These are phyloP conservation scores for Grallaria varia DNA, from an alignment of 2,113 vertebrate genomes.

Conservation along the genomic window DNA sequence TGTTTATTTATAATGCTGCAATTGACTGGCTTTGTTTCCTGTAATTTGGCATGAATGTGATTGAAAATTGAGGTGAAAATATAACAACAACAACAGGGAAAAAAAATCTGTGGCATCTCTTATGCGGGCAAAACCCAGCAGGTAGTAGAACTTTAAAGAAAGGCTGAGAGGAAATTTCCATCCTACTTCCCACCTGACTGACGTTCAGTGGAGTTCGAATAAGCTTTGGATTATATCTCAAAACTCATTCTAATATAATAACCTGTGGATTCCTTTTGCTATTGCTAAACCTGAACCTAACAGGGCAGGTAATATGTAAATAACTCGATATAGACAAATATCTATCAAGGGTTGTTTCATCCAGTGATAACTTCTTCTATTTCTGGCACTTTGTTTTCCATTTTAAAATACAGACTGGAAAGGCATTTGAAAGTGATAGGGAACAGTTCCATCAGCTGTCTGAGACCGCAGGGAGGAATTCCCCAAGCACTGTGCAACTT, in stretches of 20 bases:
- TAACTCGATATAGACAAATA: neutral
- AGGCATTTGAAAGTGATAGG: neutral
- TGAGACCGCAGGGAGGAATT: conserved; percentile 22
- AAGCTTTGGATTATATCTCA: neutral
- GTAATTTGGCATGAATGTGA: neutral
- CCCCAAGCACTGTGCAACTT: neutral
- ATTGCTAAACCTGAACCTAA: neutral
- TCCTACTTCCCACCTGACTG: neutral
- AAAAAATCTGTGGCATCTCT: neutral
- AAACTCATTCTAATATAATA: neutral
- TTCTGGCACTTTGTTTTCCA: neutral
- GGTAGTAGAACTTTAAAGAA: neutral
- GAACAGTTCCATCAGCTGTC: conserved; percentile 1
- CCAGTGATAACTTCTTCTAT: neutral
- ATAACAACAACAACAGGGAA: neutral
- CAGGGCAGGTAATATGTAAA: neutral
- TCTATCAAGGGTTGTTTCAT: neutral
- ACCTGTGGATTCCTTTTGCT: neutral
- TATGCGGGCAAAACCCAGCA: neutral
- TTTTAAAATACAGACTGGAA: neutral
- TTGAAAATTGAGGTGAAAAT: neutral
- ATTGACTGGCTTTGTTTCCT: neutral
- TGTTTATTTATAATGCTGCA: neutral
- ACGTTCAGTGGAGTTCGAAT: neutral
- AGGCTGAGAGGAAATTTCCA: neutral